phyloP scores from a whole-genome alignment of 2,113 vertebrate species.

The Dasyprocta punctata region DNA sequence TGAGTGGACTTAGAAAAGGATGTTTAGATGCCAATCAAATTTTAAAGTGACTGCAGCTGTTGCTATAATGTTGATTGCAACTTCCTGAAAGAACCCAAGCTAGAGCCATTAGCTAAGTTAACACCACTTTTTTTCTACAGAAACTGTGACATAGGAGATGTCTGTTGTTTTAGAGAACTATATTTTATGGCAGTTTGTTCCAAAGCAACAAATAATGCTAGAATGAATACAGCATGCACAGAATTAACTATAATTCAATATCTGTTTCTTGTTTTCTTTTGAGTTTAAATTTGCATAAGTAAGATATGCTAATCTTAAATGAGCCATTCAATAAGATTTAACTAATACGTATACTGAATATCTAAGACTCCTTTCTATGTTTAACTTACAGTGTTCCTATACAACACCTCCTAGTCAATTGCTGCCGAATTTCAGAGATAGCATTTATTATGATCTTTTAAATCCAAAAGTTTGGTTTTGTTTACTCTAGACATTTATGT shows the following conservation, averaged over 20 bases:
- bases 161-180: not conserved
- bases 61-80: not conserved
- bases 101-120: not conserved
- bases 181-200: not conserved
- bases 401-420: not conserved
- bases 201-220: not conserved
- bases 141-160: not conserved
- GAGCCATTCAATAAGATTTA: not conserved
- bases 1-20: not conserved
- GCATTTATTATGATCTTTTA: not conserved
- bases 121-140: not conserved
- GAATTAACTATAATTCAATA: not conserved
- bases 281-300: not conserved
- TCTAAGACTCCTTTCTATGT: not conserved
- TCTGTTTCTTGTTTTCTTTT: not conserved
- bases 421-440: not conserved
- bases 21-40: not conserved
- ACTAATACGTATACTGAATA: not conserved
- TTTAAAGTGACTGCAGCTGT: not conserved
- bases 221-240: not conserved
- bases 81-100: not conserved
- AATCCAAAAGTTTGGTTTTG: not conserved
- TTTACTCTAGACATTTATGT: not conserved
- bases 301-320: not conserved
- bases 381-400: not conserved